Evolutionary conservation across 1,140 invertebrate species (phyloP), one percentile per base, ranked within the genome.

Genomic region (Helicorthomorpha holstii): DNA sequence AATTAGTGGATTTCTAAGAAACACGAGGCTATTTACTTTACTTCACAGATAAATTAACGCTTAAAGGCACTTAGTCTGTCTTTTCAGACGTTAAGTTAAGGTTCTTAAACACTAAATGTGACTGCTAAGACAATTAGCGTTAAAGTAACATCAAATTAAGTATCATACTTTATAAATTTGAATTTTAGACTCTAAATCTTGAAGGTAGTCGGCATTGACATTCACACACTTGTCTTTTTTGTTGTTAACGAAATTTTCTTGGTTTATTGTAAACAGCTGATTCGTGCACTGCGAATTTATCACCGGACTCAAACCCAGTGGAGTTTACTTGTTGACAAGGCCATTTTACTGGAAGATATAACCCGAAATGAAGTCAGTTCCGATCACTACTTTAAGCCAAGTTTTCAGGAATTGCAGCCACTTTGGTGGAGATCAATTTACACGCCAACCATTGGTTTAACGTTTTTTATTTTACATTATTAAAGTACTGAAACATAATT

Each of bases 241-340:
- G 50, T n/a, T n/a, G n/a, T n/a, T n/a, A n/a, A n/a, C n/a, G n/a
- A n/a, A n/a, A n/a, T n/a, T n/a, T n/a, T n/a, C n/a, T n/a, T n/a
- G n/a, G n/a, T n/a, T n/a, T n/a, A n/a, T n/a, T n/a, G n/a, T n/a
- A n/a, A n/a, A n/a, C 61, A 83, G 80, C 82, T 85, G 1, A 88
- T 89, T 43, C 85, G 85, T 73, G 79, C 84, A 0, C 66, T 96
- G 2, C 90, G 97, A 69, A 86, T 83, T 19, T 69, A 86, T 22
- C 82, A 87, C 66, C 73, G 86, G 55, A 93, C 89, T 19, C 85
- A 93, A 67, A 88, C 88, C 0, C 87, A 96, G 61, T 98, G 92
- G 89, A 77, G 76, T 50, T 74, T 86, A 48, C 75, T 94, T 59
- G 76, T 97, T 29, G 77, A 87, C 51, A 76, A 80, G 54, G 72